A percentile compares a stretch with the other conserved stretches of the same genome.
Evolutionary conservation across 1,140 invertebrate species (phyloP).

Genomic region (Metaphire vulgaris): DNA sequence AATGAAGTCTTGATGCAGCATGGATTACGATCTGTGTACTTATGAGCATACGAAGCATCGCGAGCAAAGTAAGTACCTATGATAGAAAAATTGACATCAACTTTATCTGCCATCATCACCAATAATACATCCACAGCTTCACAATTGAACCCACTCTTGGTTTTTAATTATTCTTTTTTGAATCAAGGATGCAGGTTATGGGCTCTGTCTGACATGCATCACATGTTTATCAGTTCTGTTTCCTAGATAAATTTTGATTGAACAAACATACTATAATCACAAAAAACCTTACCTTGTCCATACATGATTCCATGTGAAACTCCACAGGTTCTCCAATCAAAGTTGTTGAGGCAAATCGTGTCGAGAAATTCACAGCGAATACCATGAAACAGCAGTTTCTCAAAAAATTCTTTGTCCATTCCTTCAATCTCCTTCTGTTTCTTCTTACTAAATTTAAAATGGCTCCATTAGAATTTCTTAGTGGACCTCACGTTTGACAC

Average conservation of each 20-base stretch:
- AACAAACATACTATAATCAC: too few species aligned
- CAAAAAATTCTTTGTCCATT: slow-evolving; percentile 4
- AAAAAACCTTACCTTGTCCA: slow-evolving; percentile 45
- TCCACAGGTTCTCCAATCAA: slow-evolving; percentile 47
- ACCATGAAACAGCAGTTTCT: slow-evolving; percentile 43
- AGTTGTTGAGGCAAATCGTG: slow-evolving; percentile 42
- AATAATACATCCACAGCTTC: too few species aligned
- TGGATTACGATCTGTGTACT: slow-evolving; percentile 17
- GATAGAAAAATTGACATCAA: too few species aligned
- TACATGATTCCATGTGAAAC: slow-evolving; percentile 44
- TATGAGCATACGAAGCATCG: slow-evolving; percentile 26
- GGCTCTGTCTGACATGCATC: too few species aligned
- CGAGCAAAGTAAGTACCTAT: slow-evolving; percentile 28
- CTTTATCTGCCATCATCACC: too few species aligned
- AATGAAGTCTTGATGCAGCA: not conserved
- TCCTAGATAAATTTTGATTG: too few species aligned
- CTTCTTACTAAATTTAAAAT: not conserved
- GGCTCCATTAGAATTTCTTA: not conserved
- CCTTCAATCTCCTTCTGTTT: not conserved
- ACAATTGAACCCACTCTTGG: not conserved
- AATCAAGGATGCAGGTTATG: too few species aligned
- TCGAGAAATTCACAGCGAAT: slow-evolving; percentile 37
- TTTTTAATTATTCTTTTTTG: not conserved
- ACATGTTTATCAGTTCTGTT: too few species aligned
- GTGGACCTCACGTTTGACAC: not conserved